These are phyloP conservation scores for Drosophila carrolli DNA, from an alignment of 1,140 invertebrate species.

Conservation along the genomic window DNA sequence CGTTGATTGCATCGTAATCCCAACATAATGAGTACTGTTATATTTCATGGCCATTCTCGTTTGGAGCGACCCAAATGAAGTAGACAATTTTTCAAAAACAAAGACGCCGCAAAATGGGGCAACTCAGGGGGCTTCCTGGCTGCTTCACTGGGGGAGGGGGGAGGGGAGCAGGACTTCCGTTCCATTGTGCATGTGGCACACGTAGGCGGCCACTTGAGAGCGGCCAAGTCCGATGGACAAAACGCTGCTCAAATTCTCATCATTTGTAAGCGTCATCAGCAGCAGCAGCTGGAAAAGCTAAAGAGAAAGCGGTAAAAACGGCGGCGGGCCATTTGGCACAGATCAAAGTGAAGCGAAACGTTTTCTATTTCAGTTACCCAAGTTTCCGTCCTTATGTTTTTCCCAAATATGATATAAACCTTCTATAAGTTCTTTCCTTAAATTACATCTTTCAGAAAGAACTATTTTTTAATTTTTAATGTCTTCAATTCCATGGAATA, in stretches of 20 bases:
- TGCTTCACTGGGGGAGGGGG: neutral
- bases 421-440: too few species aligned
- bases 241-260: slow-evolving; percentile 71
- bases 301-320: slow-evolving; percentile 14
- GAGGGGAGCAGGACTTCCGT: neutral
- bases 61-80: slow-evolving; percentile 73
- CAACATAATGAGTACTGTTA: slow-evolving; percentile 84
- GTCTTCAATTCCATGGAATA: too few species aligned
- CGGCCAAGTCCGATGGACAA: slow-evolving; percentile 42
- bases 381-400: too few species aligned
- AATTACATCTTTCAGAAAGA: too few species aligned
- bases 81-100: slow-evolving; percentile 83
- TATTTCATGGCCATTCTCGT: slow-evolving; percentile 82
- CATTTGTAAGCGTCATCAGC: slow-evolving; percentile 71
- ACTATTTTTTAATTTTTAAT: too few species aligned
- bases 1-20: slow-evolving; percentile 84
- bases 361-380: slow-evolving; percentile 8
- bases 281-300: slow-evolving; percentile 35
- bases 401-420: too few species aligned
- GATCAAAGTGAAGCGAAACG: slow-evolving; percentile 11
- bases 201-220: slow-evolving; percentile 78
- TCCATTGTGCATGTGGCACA: slow-evolving; percentile 78
- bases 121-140: slow-evolving; percentile 16
- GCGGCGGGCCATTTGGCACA: slow-evolving; percentile 21
- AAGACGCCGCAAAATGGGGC: slow-evolving; percentile 42